Evolutionary conservation across 2,797 vertebrate genomes (phyloP).

Genomic region (Microctenopoma steveboyesi): DNA sequence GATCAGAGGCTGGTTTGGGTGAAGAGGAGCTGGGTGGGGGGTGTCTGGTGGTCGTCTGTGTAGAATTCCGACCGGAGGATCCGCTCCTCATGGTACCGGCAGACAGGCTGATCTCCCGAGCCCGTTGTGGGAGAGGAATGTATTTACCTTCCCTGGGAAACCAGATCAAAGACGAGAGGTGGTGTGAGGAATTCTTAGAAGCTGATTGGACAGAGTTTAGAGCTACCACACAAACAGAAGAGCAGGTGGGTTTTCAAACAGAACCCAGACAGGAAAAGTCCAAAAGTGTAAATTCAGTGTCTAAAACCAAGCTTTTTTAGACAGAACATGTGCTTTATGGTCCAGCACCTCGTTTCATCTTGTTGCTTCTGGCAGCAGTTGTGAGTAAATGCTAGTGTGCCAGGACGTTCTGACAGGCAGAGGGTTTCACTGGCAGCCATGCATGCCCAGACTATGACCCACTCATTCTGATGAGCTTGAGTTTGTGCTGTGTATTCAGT

Average conservation of each 20-base stretch:
- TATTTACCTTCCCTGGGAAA: constrained; percentile 86
- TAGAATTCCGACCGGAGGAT: constrained; percentile 43
- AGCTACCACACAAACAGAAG: no score
- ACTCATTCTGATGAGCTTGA: neutral
- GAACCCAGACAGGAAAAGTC: no score
- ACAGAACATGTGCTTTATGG: no score
- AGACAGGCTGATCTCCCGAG: constrained; percentile 83
- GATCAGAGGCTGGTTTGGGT: constrained; percentile 60
- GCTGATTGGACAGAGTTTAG: neutral
- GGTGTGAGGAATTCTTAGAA: neutral
- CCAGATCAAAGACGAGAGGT: neutral
- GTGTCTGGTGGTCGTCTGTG: constrained; percentile 54
- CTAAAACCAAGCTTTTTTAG: no score
- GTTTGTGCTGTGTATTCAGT: neutral
- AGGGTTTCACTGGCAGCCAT: neutral
- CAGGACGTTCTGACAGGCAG: neutral
- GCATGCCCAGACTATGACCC: no score
- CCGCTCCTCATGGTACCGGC: constrained; percentile 69
- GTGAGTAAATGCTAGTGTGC: neutral
- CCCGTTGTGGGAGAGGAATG: constrained; percentile 85
- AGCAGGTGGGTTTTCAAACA: no score
- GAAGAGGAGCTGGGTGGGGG: constrained; percentile 73
- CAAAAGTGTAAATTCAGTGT: no score
- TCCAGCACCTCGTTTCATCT: neutral
- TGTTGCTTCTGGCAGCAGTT: neutral